Evolutionary conservation across 2,113 vertebrate species (phyloP).

Genomic region (Corythornis vintsioides): DNA sequence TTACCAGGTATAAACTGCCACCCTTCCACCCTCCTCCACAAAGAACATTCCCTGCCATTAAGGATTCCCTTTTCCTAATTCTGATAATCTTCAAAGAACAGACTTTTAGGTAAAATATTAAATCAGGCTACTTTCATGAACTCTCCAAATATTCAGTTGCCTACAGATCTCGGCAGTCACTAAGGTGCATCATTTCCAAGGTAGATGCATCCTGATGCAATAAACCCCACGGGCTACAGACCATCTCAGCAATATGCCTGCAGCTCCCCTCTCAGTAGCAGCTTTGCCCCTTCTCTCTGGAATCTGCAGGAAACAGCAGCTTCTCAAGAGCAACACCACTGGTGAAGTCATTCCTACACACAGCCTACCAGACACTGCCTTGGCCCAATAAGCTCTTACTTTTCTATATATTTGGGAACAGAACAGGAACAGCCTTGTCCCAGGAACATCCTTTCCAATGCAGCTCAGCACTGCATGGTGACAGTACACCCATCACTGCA

Average conservation of each 20-base stretch:
- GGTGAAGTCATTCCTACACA: neutral
- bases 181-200: neutral
- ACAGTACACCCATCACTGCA: neutral
- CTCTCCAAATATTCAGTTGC: neutral
- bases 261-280: neutral
- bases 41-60: neutral
- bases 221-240: neutral
- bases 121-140: neutral
- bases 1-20: neutral
- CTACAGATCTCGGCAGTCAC: neutral
- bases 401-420: neutral
- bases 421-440: neutral
- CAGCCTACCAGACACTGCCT: neutral
- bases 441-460: neutral
- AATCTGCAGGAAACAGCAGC: neutral
- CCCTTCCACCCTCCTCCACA: neutral
- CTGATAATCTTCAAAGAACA: neutral
- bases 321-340: neutral
- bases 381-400: neutral
- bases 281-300: neutral
- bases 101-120: neutral
- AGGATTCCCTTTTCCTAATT: neutral
- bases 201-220: neutral
- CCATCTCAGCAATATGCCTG: accelerated
- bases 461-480: neutral